These are phyloP conservation scores for Hemibagrus guttatus DNA, from an alignment of 2,797 vertebrate genomes.

Conservation along the genomic window DNA sequence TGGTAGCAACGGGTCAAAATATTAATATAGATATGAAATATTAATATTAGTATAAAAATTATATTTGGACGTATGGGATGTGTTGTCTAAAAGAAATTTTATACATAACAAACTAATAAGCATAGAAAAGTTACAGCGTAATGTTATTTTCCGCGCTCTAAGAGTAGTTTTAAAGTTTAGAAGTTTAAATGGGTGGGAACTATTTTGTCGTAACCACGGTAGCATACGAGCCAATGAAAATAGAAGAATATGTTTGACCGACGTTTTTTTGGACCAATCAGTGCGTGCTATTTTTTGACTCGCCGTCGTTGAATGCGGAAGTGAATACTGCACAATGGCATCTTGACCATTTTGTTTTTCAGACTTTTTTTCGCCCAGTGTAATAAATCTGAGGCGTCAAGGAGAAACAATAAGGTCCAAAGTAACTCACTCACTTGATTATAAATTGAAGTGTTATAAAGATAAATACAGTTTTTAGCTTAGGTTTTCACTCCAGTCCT, in stretches of 20 bases:
- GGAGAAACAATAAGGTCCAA: neutral
- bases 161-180: neutral
- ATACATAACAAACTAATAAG: neutral
- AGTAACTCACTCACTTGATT: neutral
- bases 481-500: neutral
- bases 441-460: neutral
- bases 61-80: neutral
- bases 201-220: neutral
- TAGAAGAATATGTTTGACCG: neutral
- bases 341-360: neutral
- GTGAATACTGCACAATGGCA: neutral
- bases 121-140: neutral
- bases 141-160: neutral
- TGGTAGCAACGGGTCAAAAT: too few species aligned
- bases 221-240: neutral
- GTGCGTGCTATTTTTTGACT: neutral
- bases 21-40: neutral
- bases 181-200: neutral
- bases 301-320: neutral
- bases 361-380: neutral
- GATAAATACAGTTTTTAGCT: neutral
- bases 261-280: constrained; percentile 18
- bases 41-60: neutral
- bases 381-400: neutral
- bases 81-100: neutral